Evolutionary conservation across 30 jellyfish, hydroid and myxozoan species (phyloP).

Genomic region (Aurelia aurita): DNA sequence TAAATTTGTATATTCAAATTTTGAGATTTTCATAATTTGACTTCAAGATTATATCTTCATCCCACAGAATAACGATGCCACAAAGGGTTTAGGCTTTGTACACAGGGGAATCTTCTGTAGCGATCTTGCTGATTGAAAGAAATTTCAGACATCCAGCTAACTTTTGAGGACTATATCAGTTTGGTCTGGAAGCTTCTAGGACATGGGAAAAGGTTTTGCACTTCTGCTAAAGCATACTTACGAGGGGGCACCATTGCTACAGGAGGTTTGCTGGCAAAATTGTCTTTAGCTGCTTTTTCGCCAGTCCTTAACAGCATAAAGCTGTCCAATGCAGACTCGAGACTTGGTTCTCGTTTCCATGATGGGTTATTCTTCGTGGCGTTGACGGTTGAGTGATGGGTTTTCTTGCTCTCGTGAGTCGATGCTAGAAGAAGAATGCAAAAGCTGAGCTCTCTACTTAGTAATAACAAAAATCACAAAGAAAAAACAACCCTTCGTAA

Average conservation of each 20-base stretch:
- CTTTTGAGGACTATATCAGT: not conserved
- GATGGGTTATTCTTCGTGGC: not conserved
- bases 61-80: no score
- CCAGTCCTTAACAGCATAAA: slow-evolving; percentile 85
- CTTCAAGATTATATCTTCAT: no score
- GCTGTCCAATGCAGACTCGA: slow-evolving; percentile 77
- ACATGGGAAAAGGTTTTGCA: not conserved
- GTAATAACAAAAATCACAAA: no score
- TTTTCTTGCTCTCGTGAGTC: not conserved
- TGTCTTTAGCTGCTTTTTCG: slow-evolving; percentile 10
- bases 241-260: slow-evolving; percentile 70
- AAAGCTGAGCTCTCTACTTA: no score
- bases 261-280: slow-evolving; percentile 10
- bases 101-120: no score
- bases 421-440: no score
- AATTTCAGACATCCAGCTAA: no score
- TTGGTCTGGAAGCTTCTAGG: not conserved
- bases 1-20: no score
- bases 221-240: not conserved
- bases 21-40: no score
- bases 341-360: not conserved
- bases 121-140: no score
- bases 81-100: no score
- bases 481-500: no score
- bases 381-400: not conserved